Conservation (phyloP, 2,113 vertebrate genomes). For the Petrocephalus zakoni region DNA sequence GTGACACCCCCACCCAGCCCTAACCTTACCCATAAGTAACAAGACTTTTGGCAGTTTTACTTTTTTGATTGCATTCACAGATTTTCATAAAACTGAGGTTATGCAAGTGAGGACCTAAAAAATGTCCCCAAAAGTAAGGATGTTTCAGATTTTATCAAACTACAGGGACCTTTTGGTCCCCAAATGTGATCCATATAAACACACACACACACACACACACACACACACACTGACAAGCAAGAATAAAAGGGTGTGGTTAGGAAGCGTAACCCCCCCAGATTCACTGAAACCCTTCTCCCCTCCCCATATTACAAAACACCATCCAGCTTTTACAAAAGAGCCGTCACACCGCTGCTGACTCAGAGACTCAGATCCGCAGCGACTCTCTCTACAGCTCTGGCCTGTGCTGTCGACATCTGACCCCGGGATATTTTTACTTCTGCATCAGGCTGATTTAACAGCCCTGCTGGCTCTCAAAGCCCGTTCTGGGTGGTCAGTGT, state of each 20-base stretch:
- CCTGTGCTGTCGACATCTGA: neutral
- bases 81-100: no score
- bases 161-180: no score
- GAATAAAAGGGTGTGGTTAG: neutral
- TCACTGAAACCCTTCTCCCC: neutral
- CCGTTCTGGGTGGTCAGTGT: neutral
- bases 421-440: neutral
- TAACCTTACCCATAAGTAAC: no score
- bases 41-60: no score
- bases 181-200: no score
- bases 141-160: no score
- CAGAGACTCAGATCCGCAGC: neutral
- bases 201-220: neutral
- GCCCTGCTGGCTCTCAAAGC: neutral
- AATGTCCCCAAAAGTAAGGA: no score
- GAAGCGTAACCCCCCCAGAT: neutral
- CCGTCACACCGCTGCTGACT: neutral
- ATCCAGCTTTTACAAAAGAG: neutral
- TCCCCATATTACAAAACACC: neutral
- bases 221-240: neutral
- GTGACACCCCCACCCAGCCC: no score
- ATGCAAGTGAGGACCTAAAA: no score
- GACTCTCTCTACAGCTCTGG: neutral
- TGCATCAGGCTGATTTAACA: neutral
- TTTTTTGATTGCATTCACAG: no score